Evolutionary conservation across 2,113 vertebrate species (phyloP).

Genomic region (Tachysurus vachellii): DNA sequence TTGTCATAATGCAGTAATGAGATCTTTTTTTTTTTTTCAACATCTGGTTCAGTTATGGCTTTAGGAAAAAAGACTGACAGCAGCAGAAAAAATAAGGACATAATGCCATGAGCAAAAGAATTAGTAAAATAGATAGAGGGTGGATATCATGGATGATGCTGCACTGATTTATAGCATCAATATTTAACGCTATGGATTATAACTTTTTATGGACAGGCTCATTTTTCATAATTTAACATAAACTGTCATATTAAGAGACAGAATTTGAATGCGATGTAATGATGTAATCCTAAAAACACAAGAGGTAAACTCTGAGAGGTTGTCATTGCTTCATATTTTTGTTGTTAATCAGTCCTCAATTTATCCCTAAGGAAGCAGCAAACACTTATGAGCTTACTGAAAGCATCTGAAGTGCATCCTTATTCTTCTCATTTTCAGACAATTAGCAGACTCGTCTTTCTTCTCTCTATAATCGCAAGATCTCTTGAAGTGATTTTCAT

Average conservation of each 20-base stretch:
- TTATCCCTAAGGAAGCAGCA: conserved; percentile 37
- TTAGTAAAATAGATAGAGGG: conserved; percentile 49
- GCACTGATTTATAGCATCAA: conserved; percentile 13
- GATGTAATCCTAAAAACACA: not conserved
- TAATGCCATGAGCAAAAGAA: conserved; percentile 55
- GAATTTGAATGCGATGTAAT: conserved; percentile 10
- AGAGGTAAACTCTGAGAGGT: not conserved
- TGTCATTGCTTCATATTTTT: conserved; percentile 25
- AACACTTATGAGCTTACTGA: conserved; percentile 22
- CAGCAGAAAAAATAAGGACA: conserved; percentile 50
- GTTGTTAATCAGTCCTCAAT: conserved; percentile 28
- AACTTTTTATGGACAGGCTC: not conserved
- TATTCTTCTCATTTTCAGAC: conserved; percentile 47
- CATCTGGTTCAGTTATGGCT: conserved; percentile 54
- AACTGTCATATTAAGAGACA: not conserved
- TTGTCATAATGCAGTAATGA: conserved; percentile 69
- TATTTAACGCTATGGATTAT: not conserved
- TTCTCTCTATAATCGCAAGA: conserved; percentile 33
- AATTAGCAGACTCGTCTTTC: conserved; percentile 46
- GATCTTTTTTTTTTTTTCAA: conserved; percentile 54
- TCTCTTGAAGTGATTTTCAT: conserved; percentile 44
- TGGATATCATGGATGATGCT: not conserved
- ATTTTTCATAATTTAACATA: conserved; percentile 14
- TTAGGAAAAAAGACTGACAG: conserved; percentile 59
- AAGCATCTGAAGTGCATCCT: conserved; percentile 44